A percentile compares a stretch with the other conserved stretches of the same genome.
These are phyloP conservation scores for Cryptocheilus praepositus DNA, from an alignment of 2,888 invertebrate genomes.

Conservation along the genomic window DNA sequence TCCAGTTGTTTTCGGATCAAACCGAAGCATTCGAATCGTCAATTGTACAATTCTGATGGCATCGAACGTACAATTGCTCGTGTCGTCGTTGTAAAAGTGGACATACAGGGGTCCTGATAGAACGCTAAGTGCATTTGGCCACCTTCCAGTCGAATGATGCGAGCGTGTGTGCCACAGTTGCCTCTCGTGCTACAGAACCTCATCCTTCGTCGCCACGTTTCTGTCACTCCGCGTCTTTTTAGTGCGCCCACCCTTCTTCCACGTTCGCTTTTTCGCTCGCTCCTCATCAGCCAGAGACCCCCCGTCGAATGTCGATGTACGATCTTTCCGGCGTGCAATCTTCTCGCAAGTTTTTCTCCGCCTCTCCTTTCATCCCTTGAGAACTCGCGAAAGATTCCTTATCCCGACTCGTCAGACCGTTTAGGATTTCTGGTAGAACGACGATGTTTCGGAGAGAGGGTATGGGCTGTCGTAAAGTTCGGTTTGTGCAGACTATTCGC, in stretches of 20 bases:
- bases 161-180: conserved; percentile 37
- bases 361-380: background rate
- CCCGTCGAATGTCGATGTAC: background rate
- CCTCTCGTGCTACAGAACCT: conserved; percentile 24
- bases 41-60: background rate
- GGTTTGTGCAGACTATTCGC: too few species aligned
- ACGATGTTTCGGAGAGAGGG: too few species aligned
- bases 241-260: conserved; percentile 23
- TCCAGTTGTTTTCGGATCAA: too few species aligned
- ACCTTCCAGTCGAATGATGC: conserved; percentile 62
- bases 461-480: too few species aligned
- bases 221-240: conserved; percentile 30
- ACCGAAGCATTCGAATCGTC: too few species aligned
- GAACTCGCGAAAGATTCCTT: background rate
- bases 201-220: conserved; percentile 25
- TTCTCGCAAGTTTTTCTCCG: background rate
- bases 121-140: conserved; percentile 71
- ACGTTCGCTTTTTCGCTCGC: conserved; percentile 25
- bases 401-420: too few species aligned
- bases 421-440: too few species aligned
- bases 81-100: conserved; percentile 32
- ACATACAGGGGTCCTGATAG: conserved; percentile 61
- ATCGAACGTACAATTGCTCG: conserved; percentile 21
- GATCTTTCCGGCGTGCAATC: background rate
- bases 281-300: background rate